Conservation (phyloP, 2,888 invertebrate genomes). For the Prosapia bicincta region DNA sequence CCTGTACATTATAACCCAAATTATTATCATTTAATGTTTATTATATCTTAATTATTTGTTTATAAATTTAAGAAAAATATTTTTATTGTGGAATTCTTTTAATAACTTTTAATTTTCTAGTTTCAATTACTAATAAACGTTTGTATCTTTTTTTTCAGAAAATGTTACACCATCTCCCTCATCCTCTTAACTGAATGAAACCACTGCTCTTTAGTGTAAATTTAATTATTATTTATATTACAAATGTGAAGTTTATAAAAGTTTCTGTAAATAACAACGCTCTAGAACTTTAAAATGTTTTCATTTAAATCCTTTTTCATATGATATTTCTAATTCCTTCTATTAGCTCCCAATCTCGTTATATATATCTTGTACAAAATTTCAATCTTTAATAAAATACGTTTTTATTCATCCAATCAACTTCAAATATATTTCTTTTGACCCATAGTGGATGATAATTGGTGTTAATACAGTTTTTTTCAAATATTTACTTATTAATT, state of each 20-base stretch:
- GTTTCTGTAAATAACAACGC: neutral
- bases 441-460: no score
- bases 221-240: neutral
- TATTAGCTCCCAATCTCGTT: no score
- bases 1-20: neutral
- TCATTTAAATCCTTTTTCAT: no score
- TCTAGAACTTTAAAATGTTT: neutral
- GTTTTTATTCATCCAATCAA: no score
- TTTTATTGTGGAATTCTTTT: neutral
- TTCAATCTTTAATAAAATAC: no score
- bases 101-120: neutral
- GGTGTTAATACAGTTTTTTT: no score
- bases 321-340: no score
- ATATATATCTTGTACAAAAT: no score
- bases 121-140: neutral
- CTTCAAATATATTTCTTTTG: no score
- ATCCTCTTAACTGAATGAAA: neutral
- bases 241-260: neutral
- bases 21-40: neutral
- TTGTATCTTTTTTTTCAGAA: neutral
- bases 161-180: neutral
- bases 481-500: no score
- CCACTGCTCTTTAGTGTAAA: neutral
- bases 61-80: neutral
- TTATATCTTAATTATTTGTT: no score